A percentile compares a stretch with the other conserved stretches of the same genome.
phyloP scores from a whole-genome alignment of 2,888 invertebrate genomes.

The Bimastos eiseni region DNA sequence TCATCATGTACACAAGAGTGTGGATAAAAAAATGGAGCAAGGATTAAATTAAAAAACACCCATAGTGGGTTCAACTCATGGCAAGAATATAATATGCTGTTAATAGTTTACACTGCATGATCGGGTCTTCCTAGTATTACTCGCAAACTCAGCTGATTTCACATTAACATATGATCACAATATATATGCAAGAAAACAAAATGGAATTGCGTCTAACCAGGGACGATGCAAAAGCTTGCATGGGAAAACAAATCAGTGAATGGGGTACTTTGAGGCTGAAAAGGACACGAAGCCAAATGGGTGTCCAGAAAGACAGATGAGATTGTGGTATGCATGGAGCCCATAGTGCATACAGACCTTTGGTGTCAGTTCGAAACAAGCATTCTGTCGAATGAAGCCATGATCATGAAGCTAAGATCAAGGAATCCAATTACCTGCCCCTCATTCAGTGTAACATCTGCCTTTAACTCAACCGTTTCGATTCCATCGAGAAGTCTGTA shows the following conservation, averaged over 20 bases:
- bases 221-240: neutral
- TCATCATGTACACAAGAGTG: neutral
- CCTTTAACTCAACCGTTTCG: slow-evolving; percentile 15
- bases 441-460: neutral
- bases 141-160: neutral
- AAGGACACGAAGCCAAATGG: neutral
- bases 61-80: neutral
- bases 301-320: neutral
- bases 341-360: neutral
- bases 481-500: neutral
- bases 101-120: neutral
- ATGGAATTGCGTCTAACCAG: neutral
- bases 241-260: neutral
- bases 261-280: neutral
- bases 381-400: neutral
- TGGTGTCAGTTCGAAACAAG: neutral
- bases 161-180: neutral
- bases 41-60: neutral
- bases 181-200: neutral
- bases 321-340: neutral
- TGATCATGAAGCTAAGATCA: neutral
- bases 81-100: too few relatives aligned
- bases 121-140: neutral
- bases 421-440: neutral
- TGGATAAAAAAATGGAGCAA: neutral